phyloP scores from a whole-genome alignment of 2,888 invertebrate species.

The Temnothorax unifasciatus region DNA sequence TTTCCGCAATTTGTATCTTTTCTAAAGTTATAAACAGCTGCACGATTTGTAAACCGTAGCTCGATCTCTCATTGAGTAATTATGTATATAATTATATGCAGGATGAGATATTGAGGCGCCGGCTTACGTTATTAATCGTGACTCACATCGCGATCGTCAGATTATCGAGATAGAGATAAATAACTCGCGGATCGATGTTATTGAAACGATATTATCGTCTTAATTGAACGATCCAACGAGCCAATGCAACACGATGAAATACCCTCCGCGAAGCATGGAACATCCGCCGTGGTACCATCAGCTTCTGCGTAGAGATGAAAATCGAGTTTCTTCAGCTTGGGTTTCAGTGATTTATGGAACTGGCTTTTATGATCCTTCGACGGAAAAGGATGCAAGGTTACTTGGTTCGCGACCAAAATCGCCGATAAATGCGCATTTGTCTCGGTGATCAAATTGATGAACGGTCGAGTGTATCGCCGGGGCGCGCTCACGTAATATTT shows the following conservation, averaged over 20 bases:
- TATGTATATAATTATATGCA: constrained; percentile 7
- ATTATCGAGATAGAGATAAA: constrained; percentile 37
- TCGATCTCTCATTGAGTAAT: not conserved
- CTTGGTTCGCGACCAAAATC: constrained; percentile 57
- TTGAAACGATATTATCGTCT: constrained; percentile 49
- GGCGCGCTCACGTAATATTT: constrained; percentile 38
- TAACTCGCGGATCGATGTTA: constrained; percentile 42
- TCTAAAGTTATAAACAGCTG: not conserved
- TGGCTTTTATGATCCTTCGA: constrained; percentile 30
- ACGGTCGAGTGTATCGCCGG: constrained; percentile 57
- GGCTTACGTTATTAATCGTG: constrained; percentile 42
- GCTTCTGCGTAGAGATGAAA: constrained; percentile 42
- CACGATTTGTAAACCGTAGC: not conserved
- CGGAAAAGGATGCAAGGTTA: constrained; percentile 38
- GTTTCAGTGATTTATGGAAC: constrained; percentile 41
- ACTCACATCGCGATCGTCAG: constrained; percentile 30
- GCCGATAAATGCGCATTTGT: constrained; percentile 72
- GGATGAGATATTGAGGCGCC: constrained; percentile 19
- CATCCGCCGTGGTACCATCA: not conserved
- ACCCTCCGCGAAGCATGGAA: constrained; percentile 14
- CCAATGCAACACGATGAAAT: not conserved
- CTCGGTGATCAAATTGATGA: constrained; percentile 68
- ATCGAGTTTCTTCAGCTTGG: constrained; percentile 25
- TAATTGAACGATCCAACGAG: constrained; percentile 47
- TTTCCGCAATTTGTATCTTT: not conserved